These are phyloP conservation scores for western clawed frog (Xenopus tropicalis) DNA, from an alignment of 2,113 vertebrate genomes.

Conservation along the genomic window DNA sequence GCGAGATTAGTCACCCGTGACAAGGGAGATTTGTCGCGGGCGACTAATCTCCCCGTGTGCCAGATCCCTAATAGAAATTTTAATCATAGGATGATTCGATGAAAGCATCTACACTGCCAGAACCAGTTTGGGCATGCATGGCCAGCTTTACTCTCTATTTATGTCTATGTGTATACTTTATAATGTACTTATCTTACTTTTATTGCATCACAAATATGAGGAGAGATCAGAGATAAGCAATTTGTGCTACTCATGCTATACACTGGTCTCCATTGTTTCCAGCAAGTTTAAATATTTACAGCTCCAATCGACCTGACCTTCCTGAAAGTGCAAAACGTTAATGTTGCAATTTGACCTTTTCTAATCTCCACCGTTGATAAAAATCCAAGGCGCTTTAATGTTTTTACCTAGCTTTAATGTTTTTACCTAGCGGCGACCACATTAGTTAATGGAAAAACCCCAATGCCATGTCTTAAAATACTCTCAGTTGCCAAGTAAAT, in stretches of 20 bases:
- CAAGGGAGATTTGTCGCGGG: too few relatives aligned
- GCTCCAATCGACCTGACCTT: not conserved
- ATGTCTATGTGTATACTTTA: too few relatives aligned
- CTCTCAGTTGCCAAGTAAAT: slow-evolving; percentile 20
- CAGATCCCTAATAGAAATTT: too few relatives aligned
- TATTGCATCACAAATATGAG: not conserved
- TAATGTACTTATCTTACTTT: too few relatives aligned
- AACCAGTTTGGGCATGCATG: too few relatives aligned
- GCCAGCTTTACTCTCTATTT: too few relatives aligned
- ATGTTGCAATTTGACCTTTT: slow-evolving; percentile 14
- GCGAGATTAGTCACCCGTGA: too few relatives aligned
- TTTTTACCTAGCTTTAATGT: slow-evolving; percentile 12
- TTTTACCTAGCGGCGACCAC: slow-evolving; percentile 29
- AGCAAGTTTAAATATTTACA: slow-evolving; percentile 1
- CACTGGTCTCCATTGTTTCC: not conserved
- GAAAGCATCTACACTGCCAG: too few relatives aligned
- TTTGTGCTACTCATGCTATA: not conserved
- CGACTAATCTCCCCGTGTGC: too few relatives aligned
- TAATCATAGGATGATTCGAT: too few relatives aligned
- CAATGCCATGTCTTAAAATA: slow-evolving; percentile 30
- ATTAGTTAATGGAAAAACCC: slow-evolving; percentile 9
- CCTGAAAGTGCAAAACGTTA: not conserved
- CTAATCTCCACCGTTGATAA: not conserved
- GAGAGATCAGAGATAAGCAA: not conserved
- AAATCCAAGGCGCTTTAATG: not conserved